Conservation (phyloP, 2,888 invertebrate species). For the Tiliacea citrago region DNA sequence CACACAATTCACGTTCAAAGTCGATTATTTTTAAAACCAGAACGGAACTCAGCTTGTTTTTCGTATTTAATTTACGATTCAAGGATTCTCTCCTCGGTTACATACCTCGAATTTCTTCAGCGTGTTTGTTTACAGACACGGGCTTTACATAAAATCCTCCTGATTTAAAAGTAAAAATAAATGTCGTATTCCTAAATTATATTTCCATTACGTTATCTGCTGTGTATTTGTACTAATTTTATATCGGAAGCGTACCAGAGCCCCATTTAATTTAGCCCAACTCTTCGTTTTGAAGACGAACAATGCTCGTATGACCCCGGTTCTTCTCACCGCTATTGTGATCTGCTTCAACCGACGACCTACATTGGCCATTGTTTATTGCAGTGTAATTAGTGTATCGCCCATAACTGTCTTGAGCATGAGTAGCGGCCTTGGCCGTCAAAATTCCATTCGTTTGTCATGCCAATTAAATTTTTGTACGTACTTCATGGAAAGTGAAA, state of each 20-base stretch:
- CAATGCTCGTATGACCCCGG: constrained; percentile 83
- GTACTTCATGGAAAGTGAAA: constrained; percentile 53
- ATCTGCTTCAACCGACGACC: constrained; percentile 78
- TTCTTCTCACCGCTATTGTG: constrained; percentile 76
- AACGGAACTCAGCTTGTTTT: constrained; percentile 68
- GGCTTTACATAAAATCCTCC: constrained; percentile 33
- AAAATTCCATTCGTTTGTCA: constrained; percentile 40
- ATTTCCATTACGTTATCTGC: constrained; percentile 39
- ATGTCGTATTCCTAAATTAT: constrained; percentile 26
- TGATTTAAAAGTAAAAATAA: constrained; percentile 45
- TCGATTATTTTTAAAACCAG: constrained; percentile 81
- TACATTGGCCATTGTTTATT: constrained; percentile 78
- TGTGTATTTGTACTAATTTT: constrained; percentile 74
- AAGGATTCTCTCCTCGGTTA: constrained; percentile 65
- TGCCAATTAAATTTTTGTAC: constrained; percentile 29
- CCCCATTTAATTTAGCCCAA: constrained; percentile 80
- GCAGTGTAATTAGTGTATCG: constrained; percentile 69
- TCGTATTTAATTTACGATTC: constrained; percentile 70
- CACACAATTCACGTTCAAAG: constrained; percentile 86
- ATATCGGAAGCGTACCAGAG: constrained; percentile 72
- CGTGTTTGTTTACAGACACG: constrained; percentile 58
- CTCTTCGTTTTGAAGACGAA: constrained; percentile 75
- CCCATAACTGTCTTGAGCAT: constrained; percentile 49
- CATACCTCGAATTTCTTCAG: constrained; percentile 62
- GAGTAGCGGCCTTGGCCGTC: constrained; percentile 65